These are phyloP conservation scores for Aleadryas rufinucha DNA, from an alignment of 2,113 vertebrate genomes.

Conservation along the genomic window DNA sequence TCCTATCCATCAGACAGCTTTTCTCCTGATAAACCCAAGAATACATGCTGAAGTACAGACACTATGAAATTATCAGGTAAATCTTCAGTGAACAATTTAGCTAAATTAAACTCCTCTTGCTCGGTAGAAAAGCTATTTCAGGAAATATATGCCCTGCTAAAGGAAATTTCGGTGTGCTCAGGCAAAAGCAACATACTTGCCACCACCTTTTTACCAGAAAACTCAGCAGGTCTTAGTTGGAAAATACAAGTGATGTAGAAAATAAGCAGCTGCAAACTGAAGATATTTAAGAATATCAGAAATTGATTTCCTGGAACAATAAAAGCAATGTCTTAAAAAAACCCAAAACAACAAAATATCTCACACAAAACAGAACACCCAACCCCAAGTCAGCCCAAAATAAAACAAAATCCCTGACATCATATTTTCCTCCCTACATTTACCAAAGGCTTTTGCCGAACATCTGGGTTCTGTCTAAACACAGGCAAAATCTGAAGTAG, in stretches of 20 bases:
- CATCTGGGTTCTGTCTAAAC: not conserved
- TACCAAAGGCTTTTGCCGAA: not conserved
- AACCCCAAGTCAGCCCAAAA: not conserved
- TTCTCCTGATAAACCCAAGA: not conserved
- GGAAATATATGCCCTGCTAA: not conserved
- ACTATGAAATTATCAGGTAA: not conserved
- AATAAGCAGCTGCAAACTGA: not conserved
- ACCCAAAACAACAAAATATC: not conserved
- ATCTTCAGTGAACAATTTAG: not conserved
- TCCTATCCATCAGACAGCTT: not conserved
- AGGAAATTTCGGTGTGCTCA: not conserved
- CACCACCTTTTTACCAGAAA: not conserved
- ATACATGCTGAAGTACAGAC: not conserved
- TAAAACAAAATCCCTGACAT: not conserved
- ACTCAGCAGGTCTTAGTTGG: not conserved
- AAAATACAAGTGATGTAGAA: not conserved
- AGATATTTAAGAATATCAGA: not conserved
- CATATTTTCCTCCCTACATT: not conserved
- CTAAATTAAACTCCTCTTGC: not conserved
- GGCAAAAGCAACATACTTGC: not conserved
- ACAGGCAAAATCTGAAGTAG: not conserved
- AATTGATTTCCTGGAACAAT: not conserved
- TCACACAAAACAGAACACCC: not conserved
- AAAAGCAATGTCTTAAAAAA: not conserved
- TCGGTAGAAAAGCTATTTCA: not conserved